A percentile compares a stretch with the other conserved stretches of the same genome.
Evolutionary conservation across 2,113 vertebrate genomes (phyloP).

Genomic region (Protobothrops flavoviridis): DNA sequence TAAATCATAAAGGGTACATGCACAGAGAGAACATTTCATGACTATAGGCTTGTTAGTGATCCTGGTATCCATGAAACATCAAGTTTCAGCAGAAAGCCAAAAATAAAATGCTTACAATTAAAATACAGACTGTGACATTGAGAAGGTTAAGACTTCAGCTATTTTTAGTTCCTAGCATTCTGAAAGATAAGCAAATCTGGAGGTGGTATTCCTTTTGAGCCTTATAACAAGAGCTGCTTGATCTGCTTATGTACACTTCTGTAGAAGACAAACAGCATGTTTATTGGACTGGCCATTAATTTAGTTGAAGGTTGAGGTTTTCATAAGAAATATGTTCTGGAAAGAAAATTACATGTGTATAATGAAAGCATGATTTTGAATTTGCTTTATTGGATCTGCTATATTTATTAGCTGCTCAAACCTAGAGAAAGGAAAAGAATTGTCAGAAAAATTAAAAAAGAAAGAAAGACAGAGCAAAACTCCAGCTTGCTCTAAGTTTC

Average conservation of each 20-base stretch:
- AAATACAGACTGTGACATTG: conserved; percentile 10
- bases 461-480: neutral
- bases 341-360: neutral
- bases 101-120: conserved; percentile 17
- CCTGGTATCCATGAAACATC: neutral
- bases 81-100: neutral
- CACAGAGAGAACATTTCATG: neutral
- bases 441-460: neutral
- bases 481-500: neutral
- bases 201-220: neutral
- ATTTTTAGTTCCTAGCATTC: conserved; percentile 8
- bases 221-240: neutral
- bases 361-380: neutral
- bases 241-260: neutral
- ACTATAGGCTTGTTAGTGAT: neutral
- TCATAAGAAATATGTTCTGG: conserved; percentile 45
- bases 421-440: neutral
- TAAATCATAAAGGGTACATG: neutral
- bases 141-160: conserved; percentile 17
- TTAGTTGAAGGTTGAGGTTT: conserved; percentile 44
- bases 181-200: conserved; percentile 20
- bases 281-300: conserved; percentile 41
- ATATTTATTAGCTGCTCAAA: neutral
- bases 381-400: neutral
- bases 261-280: accelerated